Conservation (phyloP, 2,113 vertebrate genomes). For the Anser cygnoides region DNA sequence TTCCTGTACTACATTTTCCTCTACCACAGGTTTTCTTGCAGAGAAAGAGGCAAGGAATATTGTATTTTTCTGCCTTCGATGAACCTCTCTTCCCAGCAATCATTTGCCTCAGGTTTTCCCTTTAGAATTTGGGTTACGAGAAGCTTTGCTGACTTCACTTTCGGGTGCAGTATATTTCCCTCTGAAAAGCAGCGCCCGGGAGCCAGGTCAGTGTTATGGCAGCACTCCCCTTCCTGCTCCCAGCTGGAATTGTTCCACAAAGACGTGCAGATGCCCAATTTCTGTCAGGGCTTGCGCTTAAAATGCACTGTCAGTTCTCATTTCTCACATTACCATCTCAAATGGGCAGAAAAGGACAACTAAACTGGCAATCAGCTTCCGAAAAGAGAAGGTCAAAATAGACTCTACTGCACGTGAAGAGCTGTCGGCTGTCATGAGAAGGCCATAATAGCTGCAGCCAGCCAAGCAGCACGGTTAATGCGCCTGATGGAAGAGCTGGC, state of each 20-base stretch:
- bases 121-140: constrained; percentile 48
- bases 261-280: constrained; percentile 46
- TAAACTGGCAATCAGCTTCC: constrained; percentile 71
- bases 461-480: background rate
- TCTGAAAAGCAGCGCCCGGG: background rate
- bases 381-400: constrained; percentile 63
- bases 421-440: background rate
- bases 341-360: constrained; percentile 62
- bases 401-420: background rate
- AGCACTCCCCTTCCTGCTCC: background rate
- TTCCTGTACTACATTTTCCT: background rate
- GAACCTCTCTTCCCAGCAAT: constrained; percentile 43
- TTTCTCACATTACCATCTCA: constrained; percentile 73
- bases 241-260: constrained; percentile 53
- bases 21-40: background rate
- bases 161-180: constrained; percentile 7
- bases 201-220: background rate
- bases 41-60: background rate
- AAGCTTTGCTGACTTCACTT: constrained; percentile 53
- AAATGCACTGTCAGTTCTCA: constrained; percentile 74
- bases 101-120: constrained; percentile 33
- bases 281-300: constrained; percentile 64
- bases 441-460: background rate
- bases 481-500: background rate
- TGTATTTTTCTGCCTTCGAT: constrained; percentile 36